Conservation (phyloP, 1,140 invertebrate genomes). For the Muscidifurax raptorellus region DNA sequence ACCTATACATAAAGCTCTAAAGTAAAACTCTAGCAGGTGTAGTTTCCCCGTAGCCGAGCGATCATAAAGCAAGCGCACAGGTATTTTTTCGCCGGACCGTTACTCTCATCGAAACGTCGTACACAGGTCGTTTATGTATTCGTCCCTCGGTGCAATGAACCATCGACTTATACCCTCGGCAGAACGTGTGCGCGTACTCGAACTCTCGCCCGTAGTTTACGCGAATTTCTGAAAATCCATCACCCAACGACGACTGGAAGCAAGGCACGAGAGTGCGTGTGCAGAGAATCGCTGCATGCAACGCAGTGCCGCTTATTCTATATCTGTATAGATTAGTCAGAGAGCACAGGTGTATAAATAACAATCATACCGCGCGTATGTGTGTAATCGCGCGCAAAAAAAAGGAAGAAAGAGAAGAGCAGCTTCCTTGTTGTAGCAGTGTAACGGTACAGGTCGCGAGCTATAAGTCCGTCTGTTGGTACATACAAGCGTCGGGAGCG, state of each 20-base stretch:
- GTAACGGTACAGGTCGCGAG: not conserved
- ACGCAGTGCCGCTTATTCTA: not conserved
- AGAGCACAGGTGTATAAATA: not conserved
- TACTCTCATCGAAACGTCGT: too few species aligned
- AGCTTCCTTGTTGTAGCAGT: not conserved
- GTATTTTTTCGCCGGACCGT: too few species aligned
- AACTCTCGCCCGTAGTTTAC: not conserved
- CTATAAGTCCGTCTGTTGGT: not conserved
- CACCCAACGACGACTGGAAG: not conserved
- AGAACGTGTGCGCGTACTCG: not conserved
- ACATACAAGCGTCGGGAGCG: not conserved
- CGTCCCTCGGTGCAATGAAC: too few species aligned
- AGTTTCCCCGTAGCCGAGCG: too few species aligned
- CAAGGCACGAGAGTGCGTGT: too few species aligned
- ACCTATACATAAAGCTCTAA: too few species aligned
- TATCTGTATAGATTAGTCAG: constrained; percentile 1
- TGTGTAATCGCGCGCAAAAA: not conserved
- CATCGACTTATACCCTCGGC: too few species aligned
- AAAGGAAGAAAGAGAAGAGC: constrained; percentile 2
- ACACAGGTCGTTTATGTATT: too few species aligned
- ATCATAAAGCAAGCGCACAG: too few species aligned
- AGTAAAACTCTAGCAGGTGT: too few species aligned
- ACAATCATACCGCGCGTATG: not conserved
- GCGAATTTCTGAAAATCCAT: not conserved
- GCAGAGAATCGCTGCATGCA: not conserved